Conservation (phyloP, 2,888 invertebrate genomes). For the Graphium colonna region DNA sequence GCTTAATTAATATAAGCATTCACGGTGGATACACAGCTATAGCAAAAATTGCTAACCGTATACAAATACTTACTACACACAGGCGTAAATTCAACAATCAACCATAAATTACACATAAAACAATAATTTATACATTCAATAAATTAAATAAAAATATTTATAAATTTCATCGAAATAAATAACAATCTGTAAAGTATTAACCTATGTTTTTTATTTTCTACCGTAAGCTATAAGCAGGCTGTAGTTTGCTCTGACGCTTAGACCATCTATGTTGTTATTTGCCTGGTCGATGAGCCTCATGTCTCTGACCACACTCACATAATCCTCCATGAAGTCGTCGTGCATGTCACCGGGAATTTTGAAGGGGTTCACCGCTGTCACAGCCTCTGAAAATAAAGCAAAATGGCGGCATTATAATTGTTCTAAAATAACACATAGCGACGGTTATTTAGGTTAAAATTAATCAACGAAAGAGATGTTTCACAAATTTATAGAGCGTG, state of each 20-base stretch:
- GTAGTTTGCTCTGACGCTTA: slow-evolving; percentile 36
- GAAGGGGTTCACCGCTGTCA: slow-evolving; percentile 70
- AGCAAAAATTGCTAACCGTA: background rate
- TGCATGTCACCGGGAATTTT: slow-evolving; percentile 40
- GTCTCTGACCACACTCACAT: slow-evolving; percentile 70
- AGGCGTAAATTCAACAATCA: background rate
- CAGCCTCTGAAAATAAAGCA: slow-evolving; percentile 75
- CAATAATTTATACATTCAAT: background rate
- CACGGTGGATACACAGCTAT: background rate
- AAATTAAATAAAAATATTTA: background rate
- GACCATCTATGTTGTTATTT: slow-evolving; percentile 51
- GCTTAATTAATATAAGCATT: background rate
- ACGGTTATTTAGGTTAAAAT: too few species aligned
- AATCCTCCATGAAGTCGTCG: slow-evolving; percentile 55
- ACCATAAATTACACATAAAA: background rate
- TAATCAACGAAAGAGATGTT: too few species aligned
- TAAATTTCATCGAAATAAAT: slow-evolving; percentile 8
- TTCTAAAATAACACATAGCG: too few species aligned
- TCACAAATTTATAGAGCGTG: too few species aligned
- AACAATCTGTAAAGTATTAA: background rate
- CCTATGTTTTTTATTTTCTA: slow-evolving; percentile 25
- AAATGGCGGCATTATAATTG: too few species aligned
- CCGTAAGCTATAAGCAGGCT: slow-evolving; percentile 34
- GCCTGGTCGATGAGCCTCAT: slow-evolving; percentile 60
- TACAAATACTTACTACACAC: background rate